Evolutionary conservation across 2,888 invertebrate species (phyloP).

Genomic region (Amiota minor): DNA sequence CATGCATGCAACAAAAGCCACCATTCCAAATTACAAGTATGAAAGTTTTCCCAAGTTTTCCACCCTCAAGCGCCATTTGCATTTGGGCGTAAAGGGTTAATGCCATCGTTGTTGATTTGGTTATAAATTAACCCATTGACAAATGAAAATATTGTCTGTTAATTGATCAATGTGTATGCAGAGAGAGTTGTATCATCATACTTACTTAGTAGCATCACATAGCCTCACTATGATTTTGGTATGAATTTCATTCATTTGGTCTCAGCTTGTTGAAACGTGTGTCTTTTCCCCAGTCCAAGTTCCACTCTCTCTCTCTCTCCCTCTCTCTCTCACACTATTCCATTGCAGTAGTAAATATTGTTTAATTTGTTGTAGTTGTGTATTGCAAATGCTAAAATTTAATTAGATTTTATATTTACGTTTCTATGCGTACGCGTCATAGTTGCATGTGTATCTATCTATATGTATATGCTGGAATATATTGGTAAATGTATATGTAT

Average conservation of each 20-base stretch:
- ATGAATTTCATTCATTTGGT: slow-evolving; percentile 27
- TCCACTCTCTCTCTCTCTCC: slow-evolving; percentile 20
- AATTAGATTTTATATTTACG: slow-evolving; percentile 67
- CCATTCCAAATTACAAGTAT: no score
- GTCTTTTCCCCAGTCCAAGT: no score
- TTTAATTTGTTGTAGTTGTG: slow-evolving; percentile 24
- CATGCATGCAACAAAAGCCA: no score
- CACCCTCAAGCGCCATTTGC: background rate
- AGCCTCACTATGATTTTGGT: slow-evolving; percentile 1
- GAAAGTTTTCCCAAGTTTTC: background rate
- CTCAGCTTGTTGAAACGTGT: background rate
- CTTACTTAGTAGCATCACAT: slow-evolving; percentile 30
- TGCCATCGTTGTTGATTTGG: slow-evolving; percentile 57
- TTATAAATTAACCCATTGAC: slow-evolving; percentile 73
- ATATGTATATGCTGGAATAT: background rate
- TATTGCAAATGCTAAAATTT: slow-evolving; percentile 62
- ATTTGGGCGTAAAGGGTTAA: slow-evolving; percentile 41
- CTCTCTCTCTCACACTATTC: slow-evolving; percentile 6
- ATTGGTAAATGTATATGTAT: background rate
- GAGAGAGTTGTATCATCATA: slow-evolving; percentile 41
- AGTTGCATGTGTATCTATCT: slow-evolving; percentile 45
- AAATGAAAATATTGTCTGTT: slow-evolving; percentile 74
- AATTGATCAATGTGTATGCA: slow-evolving; percentile 73
- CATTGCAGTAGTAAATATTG: slow-evolving; percentile 24
- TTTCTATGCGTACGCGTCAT: slow-evolving; percentile 45